Evolutionary conservation across 2,888 invertebrate species (phyloP).

Genomic region (Ommatoiulus sabulosus): DNA sequence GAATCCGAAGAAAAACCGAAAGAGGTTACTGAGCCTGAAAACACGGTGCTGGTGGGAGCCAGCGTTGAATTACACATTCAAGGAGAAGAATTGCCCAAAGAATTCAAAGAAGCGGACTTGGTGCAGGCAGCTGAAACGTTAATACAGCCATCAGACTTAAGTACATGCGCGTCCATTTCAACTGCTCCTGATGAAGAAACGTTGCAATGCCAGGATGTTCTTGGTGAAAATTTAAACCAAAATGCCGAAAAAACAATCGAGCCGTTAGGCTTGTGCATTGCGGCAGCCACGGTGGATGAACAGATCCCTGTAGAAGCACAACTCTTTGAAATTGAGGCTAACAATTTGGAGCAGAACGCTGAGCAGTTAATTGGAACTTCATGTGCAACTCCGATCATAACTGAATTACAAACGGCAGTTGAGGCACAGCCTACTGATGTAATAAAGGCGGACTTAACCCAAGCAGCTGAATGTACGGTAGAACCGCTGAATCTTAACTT

Average conservation of each 20-base stretch:
- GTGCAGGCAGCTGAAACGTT: not conserved
- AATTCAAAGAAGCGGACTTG: not conserved
- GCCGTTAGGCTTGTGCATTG: not conserved
- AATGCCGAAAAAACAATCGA: not conserved
- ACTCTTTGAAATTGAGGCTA: not conserved
- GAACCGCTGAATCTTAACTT: not conserved
- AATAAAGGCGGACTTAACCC: not conserved
- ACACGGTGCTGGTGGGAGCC: not conserved
- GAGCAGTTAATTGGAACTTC: not conserved
- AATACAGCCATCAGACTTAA: not conserved
- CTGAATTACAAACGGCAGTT: not conserved
- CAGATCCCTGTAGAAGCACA: not conserved
- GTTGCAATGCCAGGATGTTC: not conserved
- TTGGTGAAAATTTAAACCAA: not conserved
- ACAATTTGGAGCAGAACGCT: not conserved
- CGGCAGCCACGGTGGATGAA: not conserved
- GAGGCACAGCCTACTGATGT: not conserved
- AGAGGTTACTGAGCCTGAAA: not conserved
- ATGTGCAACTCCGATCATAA: not conserved
- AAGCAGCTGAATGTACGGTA: not conserved
- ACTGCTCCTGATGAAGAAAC: not conserved
- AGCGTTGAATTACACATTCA: not conserved
- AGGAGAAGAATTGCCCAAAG: not conserved
- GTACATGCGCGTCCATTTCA: not conserved
- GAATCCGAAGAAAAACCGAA: not conserved